These are phyloP conservation scores for Drusus annulatus DNA, from an alignment of 1,140 invertebrate species.

Conservation along the genomic window DNA sequence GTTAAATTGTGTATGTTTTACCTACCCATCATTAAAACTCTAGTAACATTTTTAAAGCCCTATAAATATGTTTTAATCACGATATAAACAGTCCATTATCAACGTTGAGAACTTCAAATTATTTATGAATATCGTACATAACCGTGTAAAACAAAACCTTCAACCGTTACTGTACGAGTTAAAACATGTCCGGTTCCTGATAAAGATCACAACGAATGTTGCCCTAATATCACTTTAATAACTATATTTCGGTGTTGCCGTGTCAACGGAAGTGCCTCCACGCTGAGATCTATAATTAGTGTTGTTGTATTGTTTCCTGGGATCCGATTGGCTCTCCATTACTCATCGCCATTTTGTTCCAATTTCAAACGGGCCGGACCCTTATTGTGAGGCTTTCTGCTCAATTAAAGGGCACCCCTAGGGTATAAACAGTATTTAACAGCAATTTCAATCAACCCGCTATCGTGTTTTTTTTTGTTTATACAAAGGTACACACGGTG, in stretches of 20 bases:
- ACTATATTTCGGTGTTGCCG: conserved; percentile 22
- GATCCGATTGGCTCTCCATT: conserved; percentile 21
- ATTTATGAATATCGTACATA: no score
- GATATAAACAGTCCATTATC: no score
- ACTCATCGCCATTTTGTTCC: conserved; percentile 21
- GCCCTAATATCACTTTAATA: conserved; percentile 27
- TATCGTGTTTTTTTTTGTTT: no score
- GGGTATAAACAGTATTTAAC: neutral
- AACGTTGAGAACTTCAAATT: no score
- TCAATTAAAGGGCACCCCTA: neutral
- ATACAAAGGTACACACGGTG: no score
- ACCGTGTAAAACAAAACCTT: neutral
- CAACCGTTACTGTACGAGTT: neutral
- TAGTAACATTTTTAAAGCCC: no score
- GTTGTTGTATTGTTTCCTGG: conserved; percentile 20
- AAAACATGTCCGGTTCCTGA: neutral
- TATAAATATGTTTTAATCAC: no score
- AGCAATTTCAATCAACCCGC: neutral
- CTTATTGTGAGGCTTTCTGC: neutral
- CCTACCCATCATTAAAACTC: no score
- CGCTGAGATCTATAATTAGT: neutral
- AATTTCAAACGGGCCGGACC: neutral
- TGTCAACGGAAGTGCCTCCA: conserved; percentile 22
- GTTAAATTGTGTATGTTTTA: no score
- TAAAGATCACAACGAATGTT: conserved; percentile 15